Percentiles rank a stretch among this genome's conserved stretches.
These are phyloP conservation scores for Pygoscelis antarcticus DNA, from an alignment of 2,113 vertebrate species.

Conservation along the genomic window DNA sequence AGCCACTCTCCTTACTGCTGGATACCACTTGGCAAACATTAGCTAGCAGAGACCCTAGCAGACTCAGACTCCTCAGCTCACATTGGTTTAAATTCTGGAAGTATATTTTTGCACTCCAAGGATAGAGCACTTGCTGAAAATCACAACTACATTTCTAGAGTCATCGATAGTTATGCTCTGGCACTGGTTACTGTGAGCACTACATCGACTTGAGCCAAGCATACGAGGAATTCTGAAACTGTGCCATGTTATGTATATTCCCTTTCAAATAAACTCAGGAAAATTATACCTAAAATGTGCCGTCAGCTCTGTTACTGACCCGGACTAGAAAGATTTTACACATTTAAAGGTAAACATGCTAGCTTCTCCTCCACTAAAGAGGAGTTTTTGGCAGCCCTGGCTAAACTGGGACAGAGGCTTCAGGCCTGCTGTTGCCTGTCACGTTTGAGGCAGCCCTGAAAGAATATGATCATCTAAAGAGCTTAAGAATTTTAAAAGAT, in stretches of 20 bases:
- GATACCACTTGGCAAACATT: fast-evolving
- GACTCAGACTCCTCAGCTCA: fast-evolving
- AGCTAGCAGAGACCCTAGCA: not conserved
- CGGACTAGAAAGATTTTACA: not conserved
- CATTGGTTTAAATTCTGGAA: not conserved
- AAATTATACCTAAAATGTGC: not conserved
- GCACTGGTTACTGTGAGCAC: not conserved
- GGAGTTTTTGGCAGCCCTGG: not conserved
- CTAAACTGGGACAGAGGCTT: not conserved
- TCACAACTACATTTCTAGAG: not conserved
- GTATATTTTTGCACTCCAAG: not conserved
- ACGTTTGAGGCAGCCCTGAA: not conserved
- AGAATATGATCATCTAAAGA: not conserved
- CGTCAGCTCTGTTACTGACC: not conserved
- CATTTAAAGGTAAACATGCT: not conserved
- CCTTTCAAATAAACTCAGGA: not conserved
- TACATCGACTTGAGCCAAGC: not conserved
- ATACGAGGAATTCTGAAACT: not conserved
- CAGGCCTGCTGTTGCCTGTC: not conserved
- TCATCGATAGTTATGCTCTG: not conserved
- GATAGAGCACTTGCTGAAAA: not conserved
- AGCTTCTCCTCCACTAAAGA: not conserved
- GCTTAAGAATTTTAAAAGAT: not conserved
- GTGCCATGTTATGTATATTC: not conserved
- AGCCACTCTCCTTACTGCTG: fast-evolving